Conservation (phyloP, 64 coral and sea anemone genomes). For the Montipora foliosa region DNA sequence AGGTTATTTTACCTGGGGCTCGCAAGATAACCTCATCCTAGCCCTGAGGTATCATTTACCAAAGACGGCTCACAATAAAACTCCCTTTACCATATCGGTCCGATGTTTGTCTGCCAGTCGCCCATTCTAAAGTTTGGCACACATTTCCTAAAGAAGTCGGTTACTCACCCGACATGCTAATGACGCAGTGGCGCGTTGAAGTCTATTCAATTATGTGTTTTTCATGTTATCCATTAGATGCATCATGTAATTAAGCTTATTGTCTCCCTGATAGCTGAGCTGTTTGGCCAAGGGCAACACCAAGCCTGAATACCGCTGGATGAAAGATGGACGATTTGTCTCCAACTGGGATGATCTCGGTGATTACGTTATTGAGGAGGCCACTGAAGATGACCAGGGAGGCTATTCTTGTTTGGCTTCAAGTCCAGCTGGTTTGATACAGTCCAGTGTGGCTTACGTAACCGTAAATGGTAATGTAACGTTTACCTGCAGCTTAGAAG, state of each 20-base stretch:
- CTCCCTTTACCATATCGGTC: too few species aligned
- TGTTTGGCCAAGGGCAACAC: constrained; percentile 79
- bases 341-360: constrained; percentile 56
- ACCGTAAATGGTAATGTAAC: constrained; percentile 69
- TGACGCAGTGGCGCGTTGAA: background rate
- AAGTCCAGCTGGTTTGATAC: constrained; percentile 75
- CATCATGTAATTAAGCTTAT: background rate
- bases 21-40: too few species aligned
- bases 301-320: constrained; percentile 75
- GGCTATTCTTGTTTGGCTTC: constrained; percentile 75
- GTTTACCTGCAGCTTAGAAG: too few species aligned
- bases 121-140: too few species aligned
- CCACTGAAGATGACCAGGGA: constrained; percentile 73
- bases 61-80: too few species aligned
- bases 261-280: constrained; percentile 21
- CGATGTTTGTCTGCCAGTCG: too few species aligned
- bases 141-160: too few species aligned
- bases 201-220: background rate
- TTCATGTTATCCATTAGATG: background rate
- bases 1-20: too few species aligned
- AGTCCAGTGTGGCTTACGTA: constrained; percentile 62
- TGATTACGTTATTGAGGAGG: constrained; percentile 53
- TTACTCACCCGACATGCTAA: too few species aligned
- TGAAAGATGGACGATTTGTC: constrained; percentile 72
- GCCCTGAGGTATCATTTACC: too few species aligned